Conservation (phyloP, 64 coral and sea anemone species). For the Stichodactyla mertensii region DNA sequence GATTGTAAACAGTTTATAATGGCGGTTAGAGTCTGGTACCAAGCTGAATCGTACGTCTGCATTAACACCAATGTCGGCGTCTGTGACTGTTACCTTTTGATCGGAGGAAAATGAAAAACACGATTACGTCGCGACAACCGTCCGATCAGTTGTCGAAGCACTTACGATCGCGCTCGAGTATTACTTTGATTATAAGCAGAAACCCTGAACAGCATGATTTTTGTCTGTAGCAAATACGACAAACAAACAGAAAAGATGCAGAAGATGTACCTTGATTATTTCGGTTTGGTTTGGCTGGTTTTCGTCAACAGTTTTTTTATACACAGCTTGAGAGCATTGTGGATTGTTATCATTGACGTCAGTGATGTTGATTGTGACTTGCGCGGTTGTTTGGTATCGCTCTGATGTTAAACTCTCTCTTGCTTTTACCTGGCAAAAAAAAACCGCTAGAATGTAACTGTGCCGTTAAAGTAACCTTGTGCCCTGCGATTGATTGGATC, state of each 20-base stretch:
- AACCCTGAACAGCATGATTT: not conserved
- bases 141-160: not conserved
- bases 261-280: constrained; percentile 33
- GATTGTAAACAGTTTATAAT: constrained; percentile 62
- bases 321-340: constrained; percentile 49
- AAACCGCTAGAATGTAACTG: too few relatives aligned
- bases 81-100: constrained; percentile 46
- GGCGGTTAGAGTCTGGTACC: constrained; percentile 57
- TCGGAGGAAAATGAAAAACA: not conserved
- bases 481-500: too few relatives aligned
- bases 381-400: constrained; percentile 35
- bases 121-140: not conserved
- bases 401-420: constrained; percentile 65
- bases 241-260: not conserved
- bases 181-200: too few relatives aligned
- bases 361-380: constrained; percentile 78
- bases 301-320: constrained; percentile 61
- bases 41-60: constrained; percentile 55
- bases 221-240: not conserved
- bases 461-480: too few relatives aligned
- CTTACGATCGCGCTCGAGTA: too few relatives aligned
- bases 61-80: constrained; percentile 57
- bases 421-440: constrained; percentile 76
- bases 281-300: constrained; percentile 58
- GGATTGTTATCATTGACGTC: constrained; percentile 96